These are phyloP conservation scores for Origma solitaria DNA, from an alignment of 2,113 vertebrate species.

Conservation along the genomic window DNA sequence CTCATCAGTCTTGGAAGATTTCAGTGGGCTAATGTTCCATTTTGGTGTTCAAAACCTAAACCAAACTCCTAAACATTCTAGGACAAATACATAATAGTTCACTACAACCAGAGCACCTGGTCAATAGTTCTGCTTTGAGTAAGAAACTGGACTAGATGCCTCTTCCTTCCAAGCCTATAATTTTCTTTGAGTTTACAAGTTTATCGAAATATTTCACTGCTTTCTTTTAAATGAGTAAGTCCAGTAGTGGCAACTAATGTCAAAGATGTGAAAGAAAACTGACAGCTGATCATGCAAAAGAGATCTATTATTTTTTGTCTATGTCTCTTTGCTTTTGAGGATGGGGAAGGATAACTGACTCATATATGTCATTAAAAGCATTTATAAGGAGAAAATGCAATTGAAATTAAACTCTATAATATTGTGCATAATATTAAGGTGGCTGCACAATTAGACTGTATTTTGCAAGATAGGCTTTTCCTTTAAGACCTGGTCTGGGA, in stretches of 20 bases:
- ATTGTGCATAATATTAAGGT: not conserved
- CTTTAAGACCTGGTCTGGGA: not conserved
- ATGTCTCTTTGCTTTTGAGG: not conserved
- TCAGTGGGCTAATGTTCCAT: not conserved
- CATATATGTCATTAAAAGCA: not conserved
- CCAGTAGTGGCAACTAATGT: not conserved
- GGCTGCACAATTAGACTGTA: not conserved
- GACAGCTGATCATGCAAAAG: not conserved
- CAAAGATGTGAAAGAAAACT: not conserved
- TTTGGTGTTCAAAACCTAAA: not conserved
- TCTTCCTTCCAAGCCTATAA: not conserved
- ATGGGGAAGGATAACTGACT: not conserved
- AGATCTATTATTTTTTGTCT: not conserved
- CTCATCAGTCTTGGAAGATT: not conserved
- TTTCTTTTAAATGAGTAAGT: not conserved
- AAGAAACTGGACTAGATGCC: not conserved
- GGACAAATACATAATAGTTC: not conserved
- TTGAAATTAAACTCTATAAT: not conserved
- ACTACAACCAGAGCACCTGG: not conserved
- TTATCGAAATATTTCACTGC: not conserved
- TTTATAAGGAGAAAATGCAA: not conserved
- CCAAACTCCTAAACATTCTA: not conserved
- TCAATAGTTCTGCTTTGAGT: not conserved
- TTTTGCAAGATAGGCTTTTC: not conserved
- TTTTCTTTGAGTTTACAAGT: not conserved